Conservation (phyloP, 2,797 vertebrate genomes). For the Enteromius viviparus region DNA sequence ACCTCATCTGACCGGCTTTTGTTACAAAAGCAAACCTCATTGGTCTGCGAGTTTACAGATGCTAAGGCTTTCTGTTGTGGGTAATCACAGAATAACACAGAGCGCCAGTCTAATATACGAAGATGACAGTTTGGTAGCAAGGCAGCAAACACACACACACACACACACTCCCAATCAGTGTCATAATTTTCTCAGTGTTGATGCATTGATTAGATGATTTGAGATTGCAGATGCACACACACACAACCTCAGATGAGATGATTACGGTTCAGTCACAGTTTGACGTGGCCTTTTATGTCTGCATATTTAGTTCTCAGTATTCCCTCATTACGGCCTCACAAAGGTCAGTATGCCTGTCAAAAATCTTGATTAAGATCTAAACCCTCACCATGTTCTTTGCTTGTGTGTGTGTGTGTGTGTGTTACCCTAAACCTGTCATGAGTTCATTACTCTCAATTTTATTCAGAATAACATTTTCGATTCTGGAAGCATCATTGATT, state of each 20-base stretch:
- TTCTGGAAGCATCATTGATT: constrained; percentile 21
- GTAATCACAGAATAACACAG: constrained; percentile 44
- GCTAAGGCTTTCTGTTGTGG: constrained; percentile 49
- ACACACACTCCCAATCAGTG: constrained; percentile 44
- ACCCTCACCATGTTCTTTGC: constrained; percentile 41
- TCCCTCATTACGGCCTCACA: constrained; percentile 69
- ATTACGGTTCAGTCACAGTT: constrained; percentile 64
- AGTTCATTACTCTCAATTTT: constrained; percentile 33
- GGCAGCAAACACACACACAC: constrained; percentile 35
- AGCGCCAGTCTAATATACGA: constrained; percentile 49
- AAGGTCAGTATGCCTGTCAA: constrained; percentile 74
- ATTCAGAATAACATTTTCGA: constrained; percentile 1
- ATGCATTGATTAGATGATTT: constrained; percentile 56
- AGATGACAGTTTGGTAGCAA: constrained; percentile 57
- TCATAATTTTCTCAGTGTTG: constrained; percentile 52
- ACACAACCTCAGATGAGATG: constrained; percentile 41
- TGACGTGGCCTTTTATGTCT: constrained; percentile 56
- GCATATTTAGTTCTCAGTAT: constrained; percentile 57
- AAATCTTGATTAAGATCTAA: constrained; percentile 60
- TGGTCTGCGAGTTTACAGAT: constrained; percentile 49
- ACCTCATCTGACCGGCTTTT: constrained; percentile 33
- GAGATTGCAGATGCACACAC: constrained; percentile 14
- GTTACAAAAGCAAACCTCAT: constrained; percentile 39
- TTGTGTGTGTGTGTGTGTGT: constrained; percentile 31
- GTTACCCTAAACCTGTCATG: constrained; percentile 25